Percentiles rank a stretch among this genome's conserved stretches.
phyloP scores from a whole-genome alignment of 2,888 invertebrate genomes.

The Silvanus unidentatus region DNA sequence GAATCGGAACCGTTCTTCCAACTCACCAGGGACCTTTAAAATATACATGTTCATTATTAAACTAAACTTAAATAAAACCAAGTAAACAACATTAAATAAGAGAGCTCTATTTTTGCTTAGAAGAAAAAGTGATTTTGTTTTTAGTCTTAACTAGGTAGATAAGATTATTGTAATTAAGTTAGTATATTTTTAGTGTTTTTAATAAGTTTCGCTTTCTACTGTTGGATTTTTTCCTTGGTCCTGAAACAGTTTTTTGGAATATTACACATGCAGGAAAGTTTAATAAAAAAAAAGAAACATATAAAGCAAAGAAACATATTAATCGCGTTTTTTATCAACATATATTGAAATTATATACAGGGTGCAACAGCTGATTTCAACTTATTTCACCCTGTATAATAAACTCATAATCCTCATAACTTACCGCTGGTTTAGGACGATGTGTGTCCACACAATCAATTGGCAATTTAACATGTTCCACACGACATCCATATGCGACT shows the following conservation, averaged over 20 bases:
- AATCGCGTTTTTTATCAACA: too few species aligned
- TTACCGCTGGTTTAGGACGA: constrained; percentile 80
- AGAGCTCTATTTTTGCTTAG: too few species aligned
- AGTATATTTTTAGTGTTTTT: too few species aligned
- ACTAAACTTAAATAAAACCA: too few species aligned
- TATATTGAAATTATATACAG: too few species aligned
- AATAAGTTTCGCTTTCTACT: constrained; percentile 13
- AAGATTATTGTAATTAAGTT: too few species aligned
- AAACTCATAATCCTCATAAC: constrained; percentile 24
- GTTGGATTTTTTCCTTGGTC: constrained; percentile 33
- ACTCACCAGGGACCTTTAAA: constrained; percentile 56
- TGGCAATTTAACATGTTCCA: constrained; percentile 87
- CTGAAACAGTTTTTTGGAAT: constrained; percentile 38
- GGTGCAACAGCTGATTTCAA: too few species aligned
- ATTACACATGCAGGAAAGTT: constrained; percentile 23
- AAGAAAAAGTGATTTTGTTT: too few species aligned
- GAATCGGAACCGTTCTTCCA: constrained; percentile 53
- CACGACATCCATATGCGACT: constrained; percentile 95
- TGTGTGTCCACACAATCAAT: constrained; percentile 96
- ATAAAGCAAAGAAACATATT: too few species aligned
- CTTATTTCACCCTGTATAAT: too few species aligned
- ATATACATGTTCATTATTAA: constrained; percentile 19
- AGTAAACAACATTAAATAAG: not conserved
- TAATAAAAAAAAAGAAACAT: not conserved
- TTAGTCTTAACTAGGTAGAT: too few species aligned